These are phyloP conservation scores for Conus betulinus DNA, from an alignment of 1,140 invertebrate species.

Conservation along the genomic window DNA sequence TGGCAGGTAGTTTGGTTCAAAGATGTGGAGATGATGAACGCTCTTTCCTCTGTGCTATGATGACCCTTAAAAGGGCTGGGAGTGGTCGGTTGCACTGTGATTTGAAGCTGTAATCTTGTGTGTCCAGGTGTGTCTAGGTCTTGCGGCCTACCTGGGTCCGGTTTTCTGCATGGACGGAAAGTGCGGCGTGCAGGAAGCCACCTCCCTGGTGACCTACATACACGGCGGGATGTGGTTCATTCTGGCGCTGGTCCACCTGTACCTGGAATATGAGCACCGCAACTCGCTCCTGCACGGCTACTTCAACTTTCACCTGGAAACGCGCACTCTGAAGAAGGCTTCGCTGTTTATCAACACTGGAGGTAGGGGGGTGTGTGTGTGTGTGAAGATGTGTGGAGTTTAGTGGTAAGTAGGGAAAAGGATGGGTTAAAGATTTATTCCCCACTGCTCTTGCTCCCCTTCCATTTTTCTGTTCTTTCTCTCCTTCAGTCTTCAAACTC, in stretches of 20 bases:
- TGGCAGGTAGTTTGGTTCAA: no score
- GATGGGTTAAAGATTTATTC: no score
- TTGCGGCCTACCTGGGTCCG: constrained; percentile 20
- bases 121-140: constrained; percentile 16
- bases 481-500: no score
- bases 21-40: no score
- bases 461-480: no score
- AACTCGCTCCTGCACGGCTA: constrained; percentile 28
- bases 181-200: constrained; percentile 28
- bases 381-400: background rate
- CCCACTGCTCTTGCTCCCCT: background rate
- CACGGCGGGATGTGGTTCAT: constrained; percentile 31
- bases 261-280: constrained; percentile 8
- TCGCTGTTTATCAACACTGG: constrained; percentile 19
- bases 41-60: no score
- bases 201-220: constrained; percentile 17
- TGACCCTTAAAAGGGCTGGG: no score
- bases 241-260: constrained; percentile 3
- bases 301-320: constrained; percentile 30
- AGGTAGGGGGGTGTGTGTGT: constrained; percentile 19
- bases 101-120: no score
- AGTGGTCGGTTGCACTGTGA: no score
- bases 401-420: background rate
- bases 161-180: background rate
- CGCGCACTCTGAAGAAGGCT: background rate